Evolutionary conservation across 2,113 vertebrate species (phyloP).

Genomic region (Hucho hucho): DNA sequence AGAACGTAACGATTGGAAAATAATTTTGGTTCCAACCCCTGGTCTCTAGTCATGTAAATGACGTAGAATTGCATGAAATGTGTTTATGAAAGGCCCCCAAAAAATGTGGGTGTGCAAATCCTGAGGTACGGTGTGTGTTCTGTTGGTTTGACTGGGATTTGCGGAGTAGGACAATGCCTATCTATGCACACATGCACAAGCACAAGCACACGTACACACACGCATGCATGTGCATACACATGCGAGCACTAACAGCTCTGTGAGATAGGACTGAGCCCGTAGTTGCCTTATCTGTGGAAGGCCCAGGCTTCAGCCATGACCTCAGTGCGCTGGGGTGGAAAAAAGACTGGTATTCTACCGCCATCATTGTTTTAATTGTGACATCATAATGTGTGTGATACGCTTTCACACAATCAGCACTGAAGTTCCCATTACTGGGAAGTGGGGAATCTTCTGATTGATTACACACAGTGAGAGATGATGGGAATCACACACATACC

Average conservation of each 20-base stretch:
- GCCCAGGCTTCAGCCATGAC: slow-evolving; percentile 52
- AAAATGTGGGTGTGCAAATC: too few species aligned
- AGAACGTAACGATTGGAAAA: too few species aligned
- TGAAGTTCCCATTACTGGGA: background rate
- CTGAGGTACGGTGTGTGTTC: slow-evolving; percentile 1
- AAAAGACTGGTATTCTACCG: slow-evolving; percentile 50
- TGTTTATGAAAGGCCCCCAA: too few species aligned
- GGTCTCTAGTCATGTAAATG: too few species aligned
- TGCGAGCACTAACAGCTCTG: background rate
- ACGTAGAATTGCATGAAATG: too few species aligned
- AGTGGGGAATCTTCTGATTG: background rate
- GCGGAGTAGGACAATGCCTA: slow-evolving; percentile 23
- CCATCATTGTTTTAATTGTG: slow-evolving; percentile 51
- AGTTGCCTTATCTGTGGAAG: slow-evolving; percentile 45
- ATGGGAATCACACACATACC: background rate
- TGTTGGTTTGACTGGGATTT: slow-evolving; percentile 10
- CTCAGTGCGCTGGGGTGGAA: slow-evolving; percentile 56
- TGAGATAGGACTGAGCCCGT: slow-evolving; percentile 21
- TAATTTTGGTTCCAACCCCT: too few species aligned
- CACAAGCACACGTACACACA: too few species aligned
- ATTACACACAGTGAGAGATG: background rate
- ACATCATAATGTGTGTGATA: slow-evolving; percentile 40
- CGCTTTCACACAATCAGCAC: slow-evolving; percentile 26
- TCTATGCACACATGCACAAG: slow-evolving; percentile 3
- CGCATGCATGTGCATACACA: too few species aligned